Evolutionary conservation across 2,797 vertebrate species (phyloP), one percentile per base, ranked within the genome.

Genomic region (Stomatorhinus walkeri): DNA sequence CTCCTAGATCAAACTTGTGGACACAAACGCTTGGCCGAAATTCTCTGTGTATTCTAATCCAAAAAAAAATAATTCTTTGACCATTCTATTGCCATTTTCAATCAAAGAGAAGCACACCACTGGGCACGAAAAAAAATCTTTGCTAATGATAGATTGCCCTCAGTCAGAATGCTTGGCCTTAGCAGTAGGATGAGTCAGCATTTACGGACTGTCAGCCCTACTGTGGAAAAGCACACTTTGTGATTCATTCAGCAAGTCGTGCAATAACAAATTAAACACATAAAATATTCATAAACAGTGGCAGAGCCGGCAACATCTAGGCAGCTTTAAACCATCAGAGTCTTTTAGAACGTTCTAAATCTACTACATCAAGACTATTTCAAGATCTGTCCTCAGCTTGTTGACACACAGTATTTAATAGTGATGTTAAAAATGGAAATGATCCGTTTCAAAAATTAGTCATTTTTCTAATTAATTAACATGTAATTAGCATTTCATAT

Each of bases 381-480:
- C 76, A 22, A 76, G 87, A 87, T 54, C 72, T 87, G 48, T 79
- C 72, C 40, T 24, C 43, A 87, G 85, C 24, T 59, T 24, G 56
- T 88, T 61, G 36, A 40, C 61, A 48, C 22, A 68, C 59, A 84
- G 46, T n/a, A 51, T 48, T 88, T 49, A 85, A 85, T 61, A 81
- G 51, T 54, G 59, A 61, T 54, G 16, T 32, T 32, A 32, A 32
- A 32, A 49, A 32, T 28, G 86, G 52, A 59, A 76, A 85, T 28
- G 46, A 64, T 49, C 54, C 3, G 40, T 85, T 85, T 52, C 59
- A 68, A 46, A 14, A 59, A 88, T 51, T 86, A 48, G 76, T 48
- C 0, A n/a, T 59, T 87, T 90, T 81, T 87, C 88, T 87, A 83
- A 85, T 85, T 83, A 87, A 89, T 89, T 87, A 89, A 85, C 86